phyloP scores from a whole-genome alignment of 2,113 vertebrate genomes.

The Cyanoramphus novaezelandiae region DNA sequence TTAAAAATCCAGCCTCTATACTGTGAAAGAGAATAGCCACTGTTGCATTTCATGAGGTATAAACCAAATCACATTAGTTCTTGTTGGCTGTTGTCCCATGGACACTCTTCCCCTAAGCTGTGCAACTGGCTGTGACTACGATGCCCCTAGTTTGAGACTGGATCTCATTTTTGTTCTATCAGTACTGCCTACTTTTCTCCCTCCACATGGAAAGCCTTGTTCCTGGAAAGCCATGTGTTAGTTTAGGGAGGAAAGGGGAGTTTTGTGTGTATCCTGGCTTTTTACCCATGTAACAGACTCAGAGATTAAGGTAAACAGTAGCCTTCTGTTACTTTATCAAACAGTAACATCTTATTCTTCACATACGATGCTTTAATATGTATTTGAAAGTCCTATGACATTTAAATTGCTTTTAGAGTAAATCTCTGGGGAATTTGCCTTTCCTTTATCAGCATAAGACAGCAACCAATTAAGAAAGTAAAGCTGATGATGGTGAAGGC shows the following conservation, averaged over 20 bases:
- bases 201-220: neutral
- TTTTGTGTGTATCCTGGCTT: neutral
- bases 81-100: neutral
- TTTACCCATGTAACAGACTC: neutral
- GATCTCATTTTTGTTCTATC: neutral
- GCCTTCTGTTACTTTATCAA: neutral
- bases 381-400: neutral
- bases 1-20: neutral
- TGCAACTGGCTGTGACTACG: neutral
- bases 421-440: neutral
- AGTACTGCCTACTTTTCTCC: neutral
- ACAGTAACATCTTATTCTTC: neutral
- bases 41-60: neutral
- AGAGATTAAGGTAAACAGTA: neutral
- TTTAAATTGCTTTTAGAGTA: neutral
- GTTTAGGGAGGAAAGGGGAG: neutral
- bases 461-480: neutral
- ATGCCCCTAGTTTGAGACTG: neutral
- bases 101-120: neutral
- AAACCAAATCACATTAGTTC: neutral
- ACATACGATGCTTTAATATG: neutral
- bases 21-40: neutral
- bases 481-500: neutral
- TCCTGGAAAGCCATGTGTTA: neutral
- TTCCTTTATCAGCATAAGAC: neutral